Evolutionary conservation across 92 coral and sea anemone species (phyloP).

Genomic region (Phenganax stokvisi): DNA sequence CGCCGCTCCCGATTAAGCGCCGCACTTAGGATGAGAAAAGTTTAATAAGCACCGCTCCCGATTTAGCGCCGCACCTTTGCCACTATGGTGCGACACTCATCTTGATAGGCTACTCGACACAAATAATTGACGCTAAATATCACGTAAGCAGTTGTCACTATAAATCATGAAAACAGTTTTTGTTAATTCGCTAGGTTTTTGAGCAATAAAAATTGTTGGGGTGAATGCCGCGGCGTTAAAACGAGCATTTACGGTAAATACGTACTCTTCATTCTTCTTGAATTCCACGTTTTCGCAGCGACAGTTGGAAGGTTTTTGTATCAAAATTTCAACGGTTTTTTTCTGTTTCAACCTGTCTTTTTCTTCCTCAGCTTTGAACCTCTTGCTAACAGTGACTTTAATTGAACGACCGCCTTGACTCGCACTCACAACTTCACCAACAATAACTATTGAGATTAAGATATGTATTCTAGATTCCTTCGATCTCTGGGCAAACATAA

Average conservation of each 20-base stretch:
- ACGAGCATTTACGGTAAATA: background rate
- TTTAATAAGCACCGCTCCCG: no score
- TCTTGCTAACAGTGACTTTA: background rate
- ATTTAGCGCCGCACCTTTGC: no score
- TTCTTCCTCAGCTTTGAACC: conserved; percentile 1
- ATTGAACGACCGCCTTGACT: background rate
- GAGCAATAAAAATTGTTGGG: no score
- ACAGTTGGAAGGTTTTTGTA: background rate
- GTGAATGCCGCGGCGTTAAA: no score
- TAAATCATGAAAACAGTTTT: no score
- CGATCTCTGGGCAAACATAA: background rate
- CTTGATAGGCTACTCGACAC: no score
- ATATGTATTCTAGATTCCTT: background rate
- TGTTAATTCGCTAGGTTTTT: no score
- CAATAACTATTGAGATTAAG: conserved; percentile 5
- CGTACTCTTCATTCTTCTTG: conserved; percentile 18
- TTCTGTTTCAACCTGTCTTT: background rate
- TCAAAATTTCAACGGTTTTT: background rate
- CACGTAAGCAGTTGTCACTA: no score
- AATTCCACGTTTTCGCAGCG: conserved; percentile 18
- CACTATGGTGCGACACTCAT: no score
- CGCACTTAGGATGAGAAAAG: no score
- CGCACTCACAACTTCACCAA: background rate
- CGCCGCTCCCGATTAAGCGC: no score
- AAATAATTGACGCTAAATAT: no score